These are phyloP conservation scores for Gallinago stenura DNA, from an alignment of 2,797 vertebrate genomes.

Conservation along the genomic window DNA sequence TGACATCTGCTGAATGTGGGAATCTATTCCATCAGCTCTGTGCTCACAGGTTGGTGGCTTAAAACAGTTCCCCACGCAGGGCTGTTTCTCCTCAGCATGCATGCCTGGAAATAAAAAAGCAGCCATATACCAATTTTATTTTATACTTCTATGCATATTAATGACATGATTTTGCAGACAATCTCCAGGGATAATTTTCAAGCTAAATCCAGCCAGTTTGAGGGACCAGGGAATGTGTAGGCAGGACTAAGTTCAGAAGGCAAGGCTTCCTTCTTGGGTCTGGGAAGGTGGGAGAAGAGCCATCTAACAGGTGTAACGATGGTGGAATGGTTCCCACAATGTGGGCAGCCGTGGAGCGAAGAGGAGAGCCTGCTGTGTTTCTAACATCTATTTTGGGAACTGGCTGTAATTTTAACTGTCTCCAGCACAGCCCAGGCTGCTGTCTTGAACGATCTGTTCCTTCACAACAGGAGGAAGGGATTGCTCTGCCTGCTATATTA, in stretches of 20 bases:
- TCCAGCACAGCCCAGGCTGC: not conserved
- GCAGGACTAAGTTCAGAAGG: not conserved
- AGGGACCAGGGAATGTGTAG: not conserved
- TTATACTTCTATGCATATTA: not conserved
- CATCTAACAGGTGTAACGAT: rapidly evolving
- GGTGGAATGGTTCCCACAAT: not conserved
- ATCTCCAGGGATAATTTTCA: not conserved
- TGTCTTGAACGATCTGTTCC: not conserved
- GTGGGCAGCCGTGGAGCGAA: not conserved
- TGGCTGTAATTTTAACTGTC: slow-evolving; percentile 4
- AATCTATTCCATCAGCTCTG: not conserved
- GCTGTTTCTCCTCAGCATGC: not conserved
- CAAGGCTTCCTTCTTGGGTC: not conserved
- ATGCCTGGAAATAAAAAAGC: not conserved
- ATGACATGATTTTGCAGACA: rapidly evolving
- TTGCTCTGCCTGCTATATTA: not conserved
- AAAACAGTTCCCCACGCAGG: not conserved
- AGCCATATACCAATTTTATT: not conserved
- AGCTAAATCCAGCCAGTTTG: not conserved
- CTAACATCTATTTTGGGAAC: slow-evolving; percentile 1
- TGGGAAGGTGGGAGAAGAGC: not conserved
- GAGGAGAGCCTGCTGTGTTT: not conserved
- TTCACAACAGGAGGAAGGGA: not conserved
- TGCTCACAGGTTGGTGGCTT: not conserved
- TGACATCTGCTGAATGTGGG: not conserved